Evolutionary conservation across 2,797 vertebrate species (phyloP).

Genomic region (Tenualosa ilisha): DNA sequence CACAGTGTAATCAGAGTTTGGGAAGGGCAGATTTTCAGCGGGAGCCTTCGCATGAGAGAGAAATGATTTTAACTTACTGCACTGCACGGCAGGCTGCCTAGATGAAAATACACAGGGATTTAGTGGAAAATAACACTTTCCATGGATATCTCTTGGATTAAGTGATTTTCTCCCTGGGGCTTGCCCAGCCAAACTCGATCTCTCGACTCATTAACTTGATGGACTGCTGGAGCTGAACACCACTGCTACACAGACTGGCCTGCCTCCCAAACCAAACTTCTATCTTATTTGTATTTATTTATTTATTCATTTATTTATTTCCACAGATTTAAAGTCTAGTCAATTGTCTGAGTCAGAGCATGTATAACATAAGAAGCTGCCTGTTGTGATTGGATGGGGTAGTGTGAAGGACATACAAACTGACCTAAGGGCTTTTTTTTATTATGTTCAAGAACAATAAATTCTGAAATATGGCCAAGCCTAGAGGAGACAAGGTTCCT

Average conservation of each 20-base stretch:
- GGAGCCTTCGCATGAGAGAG: background rate
- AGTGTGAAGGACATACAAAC: background rate
- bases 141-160: slow-evolving; percentile 14
- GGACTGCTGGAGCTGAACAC: background rate
- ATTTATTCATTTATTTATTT: background rate
- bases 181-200: background rate
- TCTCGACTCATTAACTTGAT: slow-evolving; percentile 18
- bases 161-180: background rate
- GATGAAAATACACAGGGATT: slow-evolving; percentile 14
- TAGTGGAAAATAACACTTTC: slow-evolving; percentile 1
- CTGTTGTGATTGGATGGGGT: background rate
- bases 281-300: background rate
- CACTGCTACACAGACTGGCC: background rate
- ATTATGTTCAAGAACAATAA: background rate
- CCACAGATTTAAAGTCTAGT: background rate
- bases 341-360: background rate
- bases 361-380: background rate
- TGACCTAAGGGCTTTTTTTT: background rate
- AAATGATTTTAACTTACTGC: slow-evolving; percentile 3
- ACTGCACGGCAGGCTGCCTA: background rate
- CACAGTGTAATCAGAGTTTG: background rate
- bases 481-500: no score
- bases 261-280: background rate
- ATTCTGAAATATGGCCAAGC: no score
- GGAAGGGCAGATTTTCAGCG: background rate